Evolutionary conservation across 2,888 invertebrate species (phyloP), one percentile per base, ranked within the genome.

Genomic region (Ellobium chinense): DNA sequence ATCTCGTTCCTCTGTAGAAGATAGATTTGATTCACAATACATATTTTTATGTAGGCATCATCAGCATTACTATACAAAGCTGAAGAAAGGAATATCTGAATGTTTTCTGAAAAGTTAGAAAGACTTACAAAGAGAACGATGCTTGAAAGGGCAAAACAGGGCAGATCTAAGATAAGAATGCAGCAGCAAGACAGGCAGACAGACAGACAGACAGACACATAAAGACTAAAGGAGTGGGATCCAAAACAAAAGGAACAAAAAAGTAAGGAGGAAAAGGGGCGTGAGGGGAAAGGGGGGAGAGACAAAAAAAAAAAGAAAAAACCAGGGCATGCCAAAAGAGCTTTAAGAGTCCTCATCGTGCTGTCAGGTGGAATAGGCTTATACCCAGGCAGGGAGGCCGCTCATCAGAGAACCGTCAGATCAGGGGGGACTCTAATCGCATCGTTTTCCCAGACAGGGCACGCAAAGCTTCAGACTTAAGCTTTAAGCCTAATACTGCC

Each of bases 281-380:
- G 18, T 18, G n/a, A 12, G 46, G 46, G 18, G 46, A 18, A 46
- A 46, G 46, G 46, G 18, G 18, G 18, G 46, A 46, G 46, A 46
- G 46, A 46, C 7, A 18, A 46, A 46, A 46, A 46, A 56, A 7
- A 14, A 21, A 60, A 34, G n/a, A 36, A 7, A 39, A 36, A 76
- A 29, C 39, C 18, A 68, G 66, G 24, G 56, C 58, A 76, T 66
- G 76, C 65, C 66, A 66, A 63, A 76, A 76, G 34, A 66, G 76
- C 76, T 76, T 66, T 66, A n/a, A 24, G 4, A 36, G 72, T 60
- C 60, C 5, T 72, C 27, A 31, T 18, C 34, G 18, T 58, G 56
- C 34, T 66, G 74, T 39, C 76, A 76, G 65, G 76, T 54, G 36
- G 66, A 76, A 76, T 76, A 76, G 76, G 76, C 76, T 76, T 76